These are phyloP conservation scores for Callionymus lyra DNA, from an alignment of 2,113 vertebrate species.

Conservation along the genomic window DNA sequence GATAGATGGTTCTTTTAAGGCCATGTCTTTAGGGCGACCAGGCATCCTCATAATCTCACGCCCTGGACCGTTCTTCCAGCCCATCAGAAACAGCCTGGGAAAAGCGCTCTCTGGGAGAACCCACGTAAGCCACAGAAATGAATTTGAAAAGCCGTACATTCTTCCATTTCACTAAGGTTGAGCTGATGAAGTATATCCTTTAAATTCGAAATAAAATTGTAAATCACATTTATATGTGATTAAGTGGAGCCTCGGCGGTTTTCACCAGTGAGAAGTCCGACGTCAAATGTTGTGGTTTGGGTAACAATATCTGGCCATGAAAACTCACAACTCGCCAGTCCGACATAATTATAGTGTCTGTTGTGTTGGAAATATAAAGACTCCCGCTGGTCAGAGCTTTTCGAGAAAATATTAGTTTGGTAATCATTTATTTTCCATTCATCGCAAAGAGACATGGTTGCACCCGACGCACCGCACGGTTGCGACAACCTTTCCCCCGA, in stretches of 20 bases:
- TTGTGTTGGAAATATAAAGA: constrained; percentile 21
- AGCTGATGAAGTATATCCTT: background rate
- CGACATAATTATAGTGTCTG: constrained; percentile 30
- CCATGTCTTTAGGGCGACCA: too few species aligned
- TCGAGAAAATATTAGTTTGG: constrained; percentile 26
- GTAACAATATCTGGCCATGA: constrained; percentile 26
- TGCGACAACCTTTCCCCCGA: constrained; percentile 34
- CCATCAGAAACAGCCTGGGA: too few species aligned
- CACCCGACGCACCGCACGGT: constrained; percentile 21
- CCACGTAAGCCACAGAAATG: too few species aligned
- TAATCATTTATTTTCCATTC: constrained; percentile 29
- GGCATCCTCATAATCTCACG: too few species aligned
- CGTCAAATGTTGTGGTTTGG: constrained; percentile 17
- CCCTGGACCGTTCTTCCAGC: too few species aligned
- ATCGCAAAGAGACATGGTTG: constrained; percentile 29
- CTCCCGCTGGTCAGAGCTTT: constrained; percentile 8
- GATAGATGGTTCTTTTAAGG: too few species aligned
- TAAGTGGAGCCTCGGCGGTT: background rate
- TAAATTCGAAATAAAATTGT: constrained; percentile 4
- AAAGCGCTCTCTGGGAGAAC: too few species aligned
- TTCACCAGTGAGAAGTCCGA: background rate
- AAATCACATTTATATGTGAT: background rate
- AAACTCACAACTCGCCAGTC: constrained; percentile 21
- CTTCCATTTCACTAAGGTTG: background rate
- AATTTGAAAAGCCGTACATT: too few species aligned